These are phyloP conservation scores for Hartigia nigra DNA, from an alignment of 2,888 invertebrate species.

Conservation along the genomic window DNA sequence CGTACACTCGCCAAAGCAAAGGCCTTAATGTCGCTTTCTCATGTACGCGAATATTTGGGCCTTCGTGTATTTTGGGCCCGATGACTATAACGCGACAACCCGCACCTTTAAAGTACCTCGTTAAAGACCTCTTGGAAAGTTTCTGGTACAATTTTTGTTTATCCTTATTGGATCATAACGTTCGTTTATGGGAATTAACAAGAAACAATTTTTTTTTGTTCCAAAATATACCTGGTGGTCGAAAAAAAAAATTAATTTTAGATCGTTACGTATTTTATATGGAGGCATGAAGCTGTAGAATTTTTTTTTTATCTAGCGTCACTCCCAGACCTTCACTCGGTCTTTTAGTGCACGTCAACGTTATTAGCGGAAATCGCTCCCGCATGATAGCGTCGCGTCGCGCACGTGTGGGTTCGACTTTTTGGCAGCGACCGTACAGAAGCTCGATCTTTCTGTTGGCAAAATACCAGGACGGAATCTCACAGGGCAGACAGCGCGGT, in stretches of 20 bases:
- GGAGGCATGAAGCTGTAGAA: background rate
- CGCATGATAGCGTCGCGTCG: background rate
- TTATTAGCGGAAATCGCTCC: background rate
- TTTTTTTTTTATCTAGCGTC: background rate
- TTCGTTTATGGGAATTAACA: background rate
- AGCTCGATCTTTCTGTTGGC: conserved; percentile 32
- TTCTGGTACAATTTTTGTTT: background rate
- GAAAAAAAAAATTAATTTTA: no score
- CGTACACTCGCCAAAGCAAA: background rate
- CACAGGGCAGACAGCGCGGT: conserved; percentile 48
- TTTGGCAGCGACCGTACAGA: background rate
- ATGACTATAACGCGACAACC: background rate
- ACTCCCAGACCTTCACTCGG: background rate
- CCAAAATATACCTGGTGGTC: background rate
- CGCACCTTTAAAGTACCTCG: background rate
- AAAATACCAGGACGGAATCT: conserved; percentile 44
- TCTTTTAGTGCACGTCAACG: background rate
- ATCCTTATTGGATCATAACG: background rate
- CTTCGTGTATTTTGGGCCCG: background rate
- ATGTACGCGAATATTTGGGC: background rate
- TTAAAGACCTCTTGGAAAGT: background rate
- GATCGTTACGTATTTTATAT: no score
- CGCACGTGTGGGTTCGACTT: background rate
- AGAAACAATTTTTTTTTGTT: background rate
- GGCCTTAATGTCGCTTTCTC: background rate